Base-by-base conservation (phyloP, 2,888 invertebrate genomes). In the Allygus modestus region DNA sequence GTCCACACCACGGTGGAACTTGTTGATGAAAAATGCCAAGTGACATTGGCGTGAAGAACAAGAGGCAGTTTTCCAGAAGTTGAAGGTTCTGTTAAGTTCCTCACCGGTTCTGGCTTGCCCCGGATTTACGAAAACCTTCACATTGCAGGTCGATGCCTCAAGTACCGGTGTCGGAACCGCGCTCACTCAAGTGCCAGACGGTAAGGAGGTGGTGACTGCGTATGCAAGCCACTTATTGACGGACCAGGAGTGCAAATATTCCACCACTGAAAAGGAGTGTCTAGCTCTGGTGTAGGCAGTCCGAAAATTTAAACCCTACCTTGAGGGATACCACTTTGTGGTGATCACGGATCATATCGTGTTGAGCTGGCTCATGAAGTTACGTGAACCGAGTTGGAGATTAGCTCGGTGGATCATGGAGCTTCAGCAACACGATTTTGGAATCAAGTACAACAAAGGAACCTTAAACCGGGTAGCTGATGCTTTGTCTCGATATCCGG, bases 221-320 rank as follows among this genome's bases (percentile, higher is more conserved):
- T 88, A 87, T 28, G 87, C 87, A 0, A 88, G 88, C 28, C 46
- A 87, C 0, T 23, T 86, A 0, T 75, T 88, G 2, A 84, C 79
- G 0, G 71, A 82, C 0, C 79, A 87, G 0, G 88, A 88, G 69
- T 31, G 83, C 0, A 87, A 87, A 28, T 88, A 87, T 43, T 77
- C 86, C 1, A 85, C 86, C 9, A 88, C 88, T 0, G 87, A 88
- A 69, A 83, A 75, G 31, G 88, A 89, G 43, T 88, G 88, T 33
- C 85, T 88, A 0, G 87, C 87, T 0, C 86, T 88, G 0, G 12
- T 88, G 0, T 88, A 87, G 87, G 85, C 86, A 0, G 85, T 88
- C 4, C 73, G 82, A 0, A 87, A 87, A 46, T 88, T 87, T 51
- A 75, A 88, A 17, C 84, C 85, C 0, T 88, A 88, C 61, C 9